Conservation (phyloP, 2,888 invertebrate genomes). For the Belgica antarctica region DNA sequence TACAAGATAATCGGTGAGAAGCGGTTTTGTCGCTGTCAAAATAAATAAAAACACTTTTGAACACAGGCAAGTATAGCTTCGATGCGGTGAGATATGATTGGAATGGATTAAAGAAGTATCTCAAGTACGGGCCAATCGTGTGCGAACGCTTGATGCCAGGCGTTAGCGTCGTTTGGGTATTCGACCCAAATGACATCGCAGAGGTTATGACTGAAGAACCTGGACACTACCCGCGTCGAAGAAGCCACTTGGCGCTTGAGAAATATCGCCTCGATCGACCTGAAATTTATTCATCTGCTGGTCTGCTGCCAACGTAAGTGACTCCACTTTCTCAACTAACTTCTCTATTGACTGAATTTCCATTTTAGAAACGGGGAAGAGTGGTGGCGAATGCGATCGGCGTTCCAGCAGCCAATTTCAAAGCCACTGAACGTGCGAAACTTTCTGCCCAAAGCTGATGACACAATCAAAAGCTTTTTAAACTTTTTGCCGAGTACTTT, state of each 20-base stretch:
- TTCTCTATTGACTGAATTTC: too few species aligned
- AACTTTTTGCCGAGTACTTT: constrained; percentile 50
- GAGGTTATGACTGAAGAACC: constrained; percentile 65
- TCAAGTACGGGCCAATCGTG: constrained; percentile 75
- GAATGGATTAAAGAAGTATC: constrained; percentile 69
- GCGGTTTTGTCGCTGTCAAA: too few species aligned
- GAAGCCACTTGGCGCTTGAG: constrained; percentile 77
- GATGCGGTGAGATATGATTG: constrained; percentile 66
- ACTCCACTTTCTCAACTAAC: constrained; percentile 35
- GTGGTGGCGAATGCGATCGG: constrained; percentile 78
- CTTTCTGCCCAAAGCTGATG: constrained; percentile 67
- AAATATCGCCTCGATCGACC: constrained; percentile 74
- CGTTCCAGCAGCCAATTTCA: constrained; percentile 78
- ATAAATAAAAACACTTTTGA: too few species aligned
- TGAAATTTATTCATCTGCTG: constrained; percentile 74
- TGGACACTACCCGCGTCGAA: constrained; percentile 69
- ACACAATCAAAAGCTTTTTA: constrained; percentile 66
- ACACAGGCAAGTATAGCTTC: constrained; percentile 73
- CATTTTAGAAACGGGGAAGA: constrained; percentile 80
- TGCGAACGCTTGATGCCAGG: constrained; percentile 74
- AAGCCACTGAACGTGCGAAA: constrained; percentile 67
- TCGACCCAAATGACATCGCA: constrained; percentile 78
- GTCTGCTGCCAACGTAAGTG: constrained; percentile 79
- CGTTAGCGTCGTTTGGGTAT: constrained; percentile 73
- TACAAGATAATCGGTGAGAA: constrained; percentile 72